Evolutionary conservation across 2,113 vertebrate species (phyloP).

Genomic region (Choloepus hoffmanni): DNA sequence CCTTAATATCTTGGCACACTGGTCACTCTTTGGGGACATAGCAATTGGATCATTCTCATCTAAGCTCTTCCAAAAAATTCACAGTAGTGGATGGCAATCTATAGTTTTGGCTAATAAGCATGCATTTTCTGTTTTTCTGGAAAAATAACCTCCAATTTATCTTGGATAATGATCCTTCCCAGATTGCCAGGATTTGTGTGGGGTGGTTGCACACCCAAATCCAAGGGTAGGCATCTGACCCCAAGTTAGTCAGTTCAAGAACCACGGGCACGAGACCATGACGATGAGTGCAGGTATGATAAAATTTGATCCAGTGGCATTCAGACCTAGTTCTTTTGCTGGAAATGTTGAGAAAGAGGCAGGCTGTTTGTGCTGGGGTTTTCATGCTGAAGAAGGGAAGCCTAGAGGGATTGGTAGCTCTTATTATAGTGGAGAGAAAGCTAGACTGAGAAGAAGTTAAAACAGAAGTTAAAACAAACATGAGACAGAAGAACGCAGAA

Average conservation of each 20-base stretch:
- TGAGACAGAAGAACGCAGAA: conserved; percentile 13
- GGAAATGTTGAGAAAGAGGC: neutral
- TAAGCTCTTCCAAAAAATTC: neutral
- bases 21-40: neutral
- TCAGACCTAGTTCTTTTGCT: neutral
- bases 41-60: neutral
- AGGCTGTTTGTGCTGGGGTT: neutral
- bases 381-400: neutral
- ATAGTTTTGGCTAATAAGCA: neutral
- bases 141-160: neutral
- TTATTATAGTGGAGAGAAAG: neutral
- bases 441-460: neutral
- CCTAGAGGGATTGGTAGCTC: neutral
- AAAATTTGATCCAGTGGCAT: neutral
- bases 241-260: neutral
- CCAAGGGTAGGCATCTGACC: neutral
- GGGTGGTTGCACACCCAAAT: neutral
- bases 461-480: conserved; percentile 11
- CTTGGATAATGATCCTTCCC: neutral
- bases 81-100: neutral
- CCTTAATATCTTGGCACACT: neutral
- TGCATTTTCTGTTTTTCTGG: neutral
- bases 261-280: neutral
- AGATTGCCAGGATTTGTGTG: neutral
- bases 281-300: neutral